A percentile compares a stretch with the other conserved stretches of the same genome.
Evolutionary conservation across 2,113 vertebrate species (phyloP).

Genomic region (Sturnira hondurensis): DNA sequence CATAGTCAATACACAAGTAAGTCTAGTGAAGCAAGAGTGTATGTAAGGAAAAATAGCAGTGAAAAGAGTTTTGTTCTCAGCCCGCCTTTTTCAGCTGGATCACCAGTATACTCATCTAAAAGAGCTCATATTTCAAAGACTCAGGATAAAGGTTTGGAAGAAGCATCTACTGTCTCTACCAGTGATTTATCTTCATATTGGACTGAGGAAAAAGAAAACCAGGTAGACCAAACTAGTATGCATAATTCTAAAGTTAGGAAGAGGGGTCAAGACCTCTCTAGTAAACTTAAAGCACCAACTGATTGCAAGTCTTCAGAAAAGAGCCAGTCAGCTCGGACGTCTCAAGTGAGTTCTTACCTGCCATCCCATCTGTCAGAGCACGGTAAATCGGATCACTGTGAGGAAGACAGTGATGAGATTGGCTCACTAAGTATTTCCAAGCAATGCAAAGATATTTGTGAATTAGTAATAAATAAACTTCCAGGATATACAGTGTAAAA

Average conservation of each 20-base stretch:
- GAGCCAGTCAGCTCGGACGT: slow-evolving; percentile 62
- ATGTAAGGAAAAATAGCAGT: slow-evolving; percentile 68
- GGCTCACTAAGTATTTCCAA: slow-evolving; percentile 79
- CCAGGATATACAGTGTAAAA: slow-evolving; percentile 92
- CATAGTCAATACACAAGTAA: slow-evolving; percentile 60
- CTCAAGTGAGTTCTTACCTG: slow-evolving; percentile 77
- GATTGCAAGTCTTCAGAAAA: slow-evolving; percentile 65
- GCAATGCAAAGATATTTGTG: slow-evolving; percentile 87
- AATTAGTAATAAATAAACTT: slow-evolving; percentile 88
- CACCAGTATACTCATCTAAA: slow-evolving; percentile 81
- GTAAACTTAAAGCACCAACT: slow-evolving; percentile 46
- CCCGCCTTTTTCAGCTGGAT: slow-evolving; percentile 81
- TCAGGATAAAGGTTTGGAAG: slow-evolving; percentile 70
- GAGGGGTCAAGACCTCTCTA: slow-evolving; percentile 32
- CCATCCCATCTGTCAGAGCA: slow-evolving; percentile 71
- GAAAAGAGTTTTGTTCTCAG: slow-evolving; percentile 68
- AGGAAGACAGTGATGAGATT: slow-evolving; percentile 76
- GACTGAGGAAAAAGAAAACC: slow-evolving; percentile 44
- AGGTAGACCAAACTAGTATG: neutral
- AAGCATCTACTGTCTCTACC: slow-evolving; percentile 63
- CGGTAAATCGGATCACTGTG: slow-evolving; percentile 62
- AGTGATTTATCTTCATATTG: slow-evolving; percentile 43
- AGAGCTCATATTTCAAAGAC: slow-evolving; percentile 71
- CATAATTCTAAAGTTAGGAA: neutral
- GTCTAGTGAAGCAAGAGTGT: slow-evolving; percentile 57